A percentile compares a stretch with the other conserved stretches of the same genome.
Evolutionary conservation across 1,140 invertebrate species (phyloP).

Genomic region (Onthophagus taurus): DNA sequence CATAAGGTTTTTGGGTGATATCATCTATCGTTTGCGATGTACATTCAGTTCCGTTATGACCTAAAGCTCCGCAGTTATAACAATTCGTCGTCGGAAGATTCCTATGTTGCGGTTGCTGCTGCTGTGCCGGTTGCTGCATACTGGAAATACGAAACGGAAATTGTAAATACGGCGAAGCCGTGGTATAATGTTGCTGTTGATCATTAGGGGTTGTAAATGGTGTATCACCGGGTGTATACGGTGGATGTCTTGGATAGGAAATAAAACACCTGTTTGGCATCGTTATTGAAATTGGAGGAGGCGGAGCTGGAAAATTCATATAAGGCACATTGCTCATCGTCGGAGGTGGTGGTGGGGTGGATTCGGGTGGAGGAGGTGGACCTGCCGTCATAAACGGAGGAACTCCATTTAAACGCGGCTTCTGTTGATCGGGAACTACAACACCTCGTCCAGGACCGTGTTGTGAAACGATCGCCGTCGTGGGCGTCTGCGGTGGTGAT

Average conservation of each 20-base stretch:
- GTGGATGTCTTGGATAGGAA: constrained; percentile 16
- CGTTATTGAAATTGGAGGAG: constrained; percentile 36
- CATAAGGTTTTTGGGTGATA: constrained; percentile 59
- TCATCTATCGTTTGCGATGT: constrained; percentile 81
- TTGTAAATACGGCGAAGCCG: constrained; percentile 41
- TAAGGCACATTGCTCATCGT: constrained; percentile 38
- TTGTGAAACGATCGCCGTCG: constrained; percentile 38
- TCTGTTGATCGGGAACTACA: constrained; percentile 35
- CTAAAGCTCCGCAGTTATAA: constrained; percentile 67
- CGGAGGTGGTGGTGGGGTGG: constrained; percentile 39
- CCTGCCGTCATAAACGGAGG: constrained; percentile 35
- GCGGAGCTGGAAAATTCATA: constrained; percentile 37
- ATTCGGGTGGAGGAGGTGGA: constrained; percentile 40
- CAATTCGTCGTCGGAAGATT: constrained; percentile 34
- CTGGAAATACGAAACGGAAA: constrained; percentile 39
- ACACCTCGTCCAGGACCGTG: constrained; percentile 30
- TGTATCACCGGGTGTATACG: constrained; percentile 11
- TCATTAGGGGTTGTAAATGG: constrained; percentile 24
- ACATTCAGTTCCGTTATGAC: constrained; percentile 73
- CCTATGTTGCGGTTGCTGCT: constrained; percentile 43
- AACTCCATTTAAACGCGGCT: constrained; percentile 38
- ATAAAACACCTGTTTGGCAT: constrained; percentile 29
- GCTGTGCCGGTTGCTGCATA: constrained; percentile 37
- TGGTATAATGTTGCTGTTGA: constrained; percentile 24
- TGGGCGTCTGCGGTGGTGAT: constrained; percentile 52